These are phyloP conservation scores for Bombylius discolor DNA, from an alignment of 2,888 invertebrate species.

Conservation along the genomic window DNA sequence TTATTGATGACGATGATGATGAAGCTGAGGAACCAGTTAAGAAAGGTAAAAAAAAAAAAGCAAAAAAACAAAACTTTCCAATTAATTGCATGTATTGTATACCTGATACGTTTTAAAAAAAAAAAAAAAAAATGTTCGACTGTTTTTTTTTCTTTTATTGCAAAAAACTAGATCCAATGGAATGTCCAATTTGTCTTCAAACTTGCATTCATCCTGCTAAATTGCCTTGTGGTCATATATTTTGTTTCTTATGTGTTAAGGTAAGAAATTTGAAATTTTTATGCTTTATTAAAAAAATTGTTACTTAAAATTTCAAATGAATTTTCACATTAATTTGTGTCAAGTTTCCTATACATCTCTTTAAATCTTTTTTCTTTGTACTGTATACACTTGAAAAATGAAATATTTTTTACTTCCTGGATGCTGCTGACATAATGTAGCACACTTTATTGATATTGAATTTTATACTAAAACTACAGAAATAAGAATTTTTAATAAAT, in stretches of 20 bases:
- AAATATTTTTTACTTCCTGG: no score
- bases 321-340: no score
- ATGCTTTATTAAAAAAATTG: no score
- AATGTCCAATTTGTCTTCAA: conserved; percentile 89
- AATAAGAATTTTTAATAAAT: no score
- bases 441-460: no score
- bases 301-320: no score
- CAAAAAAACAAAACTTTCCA: not conserved
- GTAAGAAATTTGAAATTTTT: conserved; percentile 27
- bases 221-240: conserved; percentile 88
- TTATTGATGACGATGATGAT: not conserved
- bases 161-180: conserved; percentile 32
- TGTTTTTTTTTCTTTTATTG: not conserved
- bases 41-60: not conserved
- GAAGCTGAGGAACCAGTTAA: conserved; percentile 1
- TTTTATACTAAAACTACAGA: no score
- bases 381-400: no score
- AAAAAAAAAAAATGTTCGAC: not conserved
- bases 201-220: conserved; percentile 82
- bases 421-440: no score
- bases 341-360: no score
- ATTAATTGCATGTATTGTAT: not conserved
- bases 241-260: conserved; percentile 91
- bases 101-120: not conserved
- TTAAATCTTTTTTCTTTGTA: no score